Evolutionary conservation across 2,888 invertebrate species (phyloP), one percentile per base, ranked within the genome.

Genomic region (Crioceris asparagi): DNA sequence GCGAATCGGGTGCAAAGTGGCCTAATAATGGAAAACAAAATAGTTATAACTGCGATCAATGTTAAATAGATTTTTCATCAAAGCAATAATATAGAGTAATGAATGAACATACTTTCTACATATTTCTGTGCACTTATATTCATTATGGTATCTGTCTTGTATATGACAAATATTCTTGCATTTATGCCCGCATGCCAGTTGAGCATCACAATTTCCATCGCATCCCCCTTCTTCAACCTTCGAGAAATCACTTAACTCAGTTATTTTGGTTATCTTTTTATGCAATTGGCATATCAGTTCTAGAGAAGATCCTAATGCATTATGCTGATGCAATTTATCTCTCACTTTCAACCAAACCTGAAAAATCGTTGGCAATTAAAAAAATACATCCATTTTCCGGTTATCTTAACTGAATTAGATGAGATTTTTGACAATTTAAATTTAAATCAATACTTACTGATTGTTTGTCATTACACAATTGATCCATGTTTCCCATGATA

Each of bases 401-500:
- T n/a, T n/a, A n/a, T n/a, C n/a, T n/a, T n/a, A n/a, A n/a, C n/a
- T n/a, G n/a, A n/a, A n/a, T n/a, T n/a, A n/a, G n/a, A n/a, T n/a
- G n/a, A n/a, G n/a, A n/a, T n/a, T n/a, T n/a, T n/a, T n/a, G n/a
- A n/a, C n/a, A n/a, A n/a, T n/a, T n/a, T n/a, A n/a, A n/a, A n/a
- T n/a, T n/a, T n/a, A n/a, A n/a, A n/a, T n/a, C n/a, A n/a, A n/a
- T n/a, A n/a, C n/a, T n/a, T n/a, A n/a, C n/a, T n/a, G n/a, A n/a
- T n/a, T n/a, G n/a, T n/a, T n/a, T n/a, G n/a, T n/a, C n/a, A n/a
- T n/a, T n/a, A 43, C 68, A 62, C 1, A 82, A 55, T 7, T 72
- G 61, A 1, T 65, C 54, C 70, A 81, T 76, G 51, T 86, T 84
- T 2, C 86, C 87, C 49, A 81, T 74, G 4, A 83, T 73, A 56